These are phyloP conservation scores for Drosophila flavopinicola DNA, from an alignment of 2,888 invertebrate genomes.

Conservation along the genomic window DNA sequence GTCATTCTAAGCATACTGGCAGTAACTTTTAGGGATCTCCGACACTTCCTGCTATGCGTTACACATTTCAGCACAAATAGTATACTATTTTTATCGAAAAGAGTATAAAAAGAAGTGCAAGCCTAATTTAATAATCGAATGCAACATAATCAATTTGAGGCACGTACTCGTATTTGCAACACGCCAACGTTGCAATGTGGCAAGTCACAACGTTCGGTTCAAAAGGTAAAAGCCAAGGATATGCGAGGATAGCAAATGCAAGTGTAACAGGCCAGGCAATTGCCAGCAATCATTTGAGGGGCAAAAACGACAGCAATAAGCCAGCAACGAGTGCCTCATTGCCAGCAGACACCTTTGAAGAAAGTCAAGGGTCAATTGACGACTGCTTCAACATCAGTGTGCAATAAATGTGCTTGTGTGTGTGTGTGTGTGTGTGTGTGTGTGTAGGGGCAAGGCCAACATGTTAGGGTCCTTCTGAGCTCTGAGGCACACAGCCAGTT, in stretches of 20 bases:
- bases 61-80: no score
- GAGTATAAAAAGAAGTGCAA: not conserved
- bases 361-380: conserved; percentile 61
- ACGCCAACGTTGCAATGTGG: conserved; percentile 7
- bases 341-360: conserved; percentile 35
- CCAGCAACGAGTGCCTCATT: conserved; percentile 23
- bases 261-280: conserved; percentile 28
- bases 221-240: conserved; percentile 45
- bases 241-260: conserved; percentile 25
- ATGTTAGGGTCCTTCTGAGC: conserved; percentile 30
- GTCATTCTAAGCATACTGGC: no score
- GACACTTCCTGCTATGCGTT: no score
- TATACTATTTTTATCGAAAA: not conserved
- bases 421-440: conserved; percentile 4
- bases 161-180: not conserved
- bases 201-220: not conserved
- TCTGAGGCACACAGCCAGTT: conserved; percentile 19
- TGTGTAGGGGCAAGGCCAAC: conserved; percentile 31
- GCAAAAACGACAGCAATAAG: conserved; percentile 21
- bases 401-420: conserved; percentile 9
- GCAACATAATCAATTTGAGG: conserved; percentile 21
- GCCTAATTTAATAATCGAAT: conserved; percentile 8
- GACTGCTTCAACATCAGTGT: conserved; percentile 44
- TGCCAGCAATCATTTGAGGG: conserved; percentile 41
- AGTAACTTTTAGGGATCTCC: no score